Percentiles rank a stretch among this genome's conserved stretches.
Conservation (phyloP, 2,888 invertebrate genomes). For the Drosophila recens region DNA sequence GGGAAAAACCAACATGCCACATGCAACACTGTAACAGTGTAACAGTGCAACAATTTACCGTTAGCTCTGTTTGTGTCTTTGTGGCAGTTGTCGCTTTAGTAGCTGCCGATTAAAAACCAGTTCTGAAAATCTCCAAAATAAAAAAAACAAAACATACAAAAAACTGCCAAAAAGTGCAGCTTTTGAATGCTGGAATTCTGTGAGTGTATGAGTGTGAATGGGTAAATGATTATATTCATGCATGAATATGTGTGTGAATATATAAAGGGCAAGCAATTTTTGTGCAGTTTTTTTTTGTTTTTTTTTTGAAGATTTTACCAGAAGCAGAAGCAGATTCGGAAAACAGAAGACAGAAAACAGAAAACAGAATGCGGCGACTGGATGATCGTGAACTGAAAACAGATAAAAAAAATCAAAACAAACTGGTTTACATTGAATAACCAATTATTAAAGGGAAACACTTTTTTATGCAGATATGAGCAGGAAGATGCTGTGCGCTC, state of each 20-base stretch:
- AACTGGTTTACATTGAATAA: constrained; percentile 41
- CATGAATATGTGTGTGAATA: not conserved
- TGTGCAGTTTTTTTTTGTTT: constrained; percentile 26
- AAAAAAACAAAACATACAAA: not conserved
- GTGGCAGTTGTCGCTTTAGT: constrained; percentile 11
- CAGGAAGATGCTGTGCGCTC: not conserved
- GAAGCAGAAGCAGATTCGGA: constrained; percentile 31
- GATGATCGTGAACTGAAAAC: constrained; percentile 11
- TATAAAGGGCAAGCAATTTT: constrained; percentile 43
- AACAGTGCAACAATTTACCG: constrained; percentile 32
- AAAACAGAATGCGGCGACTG: constrained; percentile 40
- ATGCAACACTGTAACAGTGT: constrained; percentile 9
- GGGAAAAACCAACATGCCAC: constrained; percentile 47
- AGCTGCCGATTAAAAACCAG: constrained; percentile 34
- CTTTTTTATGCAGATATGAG: not conserved
- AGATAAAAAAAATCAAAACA: constrained; percentile 1
- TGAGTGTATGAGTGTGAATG: constrained; percentile 1
- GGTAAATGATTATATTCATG: not conserved
- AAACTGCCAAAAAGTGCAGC: constrained; percentile 53
- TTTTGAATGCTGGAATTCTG: constrained; percentile 43
- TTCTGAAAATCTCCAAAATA: constrained; percentile 38
- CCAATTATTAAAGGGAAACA: constrained; percentile 1
- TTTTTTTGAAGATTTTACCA: constrained; percentile 34
- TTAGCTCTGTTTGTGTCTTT: constrained; percentile 21
- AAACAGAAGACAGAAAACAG: constrained; percentile 7